Conservation (phyloP, 2,888 invertebrate species). For the Lottia gigantea region DNA sequence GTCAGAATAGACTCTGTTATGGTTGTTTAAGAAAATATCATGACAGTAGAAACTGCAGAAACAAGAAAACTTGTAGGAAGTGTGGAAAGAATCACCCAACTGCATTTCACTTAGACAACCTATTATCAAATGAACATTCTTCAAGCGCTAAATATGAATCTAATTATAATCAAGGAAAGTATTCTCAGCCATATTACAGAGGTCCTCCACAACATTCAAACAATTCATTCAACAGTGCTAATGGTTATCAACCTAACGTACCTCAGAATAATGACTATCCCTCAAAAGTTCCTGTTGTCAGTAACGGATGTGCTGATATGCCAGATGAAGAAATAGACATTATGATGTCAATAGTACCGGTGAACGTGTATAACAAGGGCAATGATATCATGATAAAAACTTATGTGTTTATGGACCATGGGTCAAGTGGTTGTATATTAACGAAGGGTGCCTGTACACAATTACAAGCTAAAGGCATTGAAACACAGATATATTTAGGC, state of each 20-base stretch:
- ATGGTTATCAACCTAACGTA: too few relatives aligned
- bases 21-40: constrained; percentile 3
- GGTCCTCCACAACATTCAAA: too few relatives aligned
- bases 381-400: background rate
- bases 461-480: constrained; percentile 1
- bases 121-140: too few relatives aligned
- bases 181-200: too few relatives aligned
- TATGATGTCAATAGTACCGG: constrained; percentile 24
- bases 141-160: too few relatives aligned
- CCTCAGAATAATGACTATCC: background rate
- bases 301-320: background rate
- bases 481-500: constrained; percentile 13
- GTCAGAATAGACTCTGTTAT: background rate
- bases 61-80: background rate
- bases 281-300: too few relatives aligned
- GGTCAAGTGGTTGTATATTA: constrained; percentile 15
- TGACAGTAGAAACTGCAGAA: background rate
- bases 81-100: constrained; percentile 7
- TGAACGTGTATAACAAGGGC: constrained; percentile 1
- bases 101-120: background rate
- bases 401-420: constrained; percentile 22
- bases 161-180: too few relatives aligned
- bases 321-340: background rate
- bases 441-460: background rate
- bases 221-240: too few relatives aligned